Base-by-base conservation (phyloP, 2,113 vertebrate genomes). In the Ameiurus melas region DNA sequence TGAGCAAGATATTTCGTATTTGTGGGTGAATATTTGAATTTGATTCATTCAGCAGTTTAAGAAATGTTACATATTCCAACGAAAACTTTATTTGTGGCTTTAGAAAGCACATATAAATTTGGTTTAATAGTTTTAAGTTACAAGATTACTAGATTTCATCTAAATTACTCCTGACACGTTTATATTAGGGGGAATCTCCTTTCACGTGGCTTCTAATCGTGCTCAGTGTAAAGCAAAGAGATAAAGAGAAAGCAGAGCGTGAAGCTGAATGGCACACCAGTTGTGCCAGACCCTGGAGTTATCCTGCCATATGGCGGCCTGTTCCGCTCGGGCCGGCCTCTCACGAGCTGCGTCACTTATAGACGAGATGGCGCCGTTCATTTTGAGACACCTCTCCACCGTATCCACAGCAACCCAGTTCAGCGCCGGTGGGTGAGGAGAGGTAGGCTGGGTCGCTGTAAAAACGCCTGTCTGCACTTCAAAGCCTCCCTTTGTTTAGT, bases 301-400 rank as follows among this genome's bases (percentile, higher is more conserved):
- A 90, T 93, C 89, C 92, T 87, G 93, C 94, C 95, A 96, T 96
- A 95, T 95, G 94, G 94, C 87, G 90, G 91, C 92, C 92, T 89
- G 86, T 92, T 95, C 90, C 92, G 91, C 93, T 90, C 30, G 17
- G 89, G 90, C 91, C 86, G 90, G 83, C 90, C 87, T 91, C 92
- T 92, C 90, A 84, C 60, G 83, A 92, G 88, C 87, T 90, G 83
- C 62, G 89, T 91, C 87, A 91, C 88, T 91, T 86, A 91, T 77
- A 90, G 90, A 82, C 83, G 90, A 90, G 90, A 77, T 85, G 91
- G 43, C 47, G 91, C 85, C 91, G 82, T 91, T 93, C 91, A 87
- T 93, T 92, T 89, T 90, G 88, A 87, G 70, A 90, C 43, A 57
- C 87, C 43, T 66, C 85, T 87, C n/a, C 58, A 84, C 64, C 53